Conservation (phyloP, 2,797 vertebrate genomes). For the Podarcis lilfordi region DNA sequence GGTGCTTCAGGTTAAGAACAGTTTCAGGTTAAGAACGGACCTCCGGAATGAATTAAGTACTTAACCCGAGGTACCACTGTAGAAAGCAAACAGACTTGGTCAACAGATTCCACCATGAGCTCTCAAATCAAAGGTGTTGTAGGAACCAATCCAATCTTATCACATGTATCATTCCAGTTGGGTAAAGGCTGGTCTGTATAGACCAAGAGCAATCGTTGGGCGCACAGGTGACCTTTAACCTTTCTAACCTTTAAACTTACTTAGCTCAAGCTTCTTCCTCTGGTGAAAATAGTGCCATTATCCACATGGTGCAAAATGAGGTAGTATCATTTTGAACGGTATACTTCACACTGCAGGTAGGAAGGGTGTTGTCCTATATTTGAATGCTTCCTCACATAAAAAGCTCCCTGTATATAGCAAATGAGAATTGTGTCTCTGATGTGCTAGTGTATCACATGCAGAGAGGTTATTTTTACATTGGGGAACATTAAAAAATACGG, state of each 20-base stretch:
- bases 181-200: background rate
- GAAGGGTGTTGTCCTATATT: background rate
- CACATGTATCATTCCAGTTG: background rate
- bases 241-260: background rate
- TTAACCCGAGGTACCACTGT: no score
- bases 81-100: no score
- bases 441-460: background rate
- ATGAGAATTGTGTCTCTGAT: background rate
- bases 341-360: background rate
- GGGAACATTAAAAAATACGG: background rate
- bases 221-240: background rate
- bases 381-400: background rate
- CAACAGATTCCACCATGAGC: background rate
- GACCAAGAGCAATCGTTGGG: background rate
- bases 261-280: background rate
- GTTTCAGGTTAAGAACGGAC: no score
- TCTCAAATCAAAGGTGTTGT: background rate
- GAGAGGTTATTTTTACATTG: background rate
- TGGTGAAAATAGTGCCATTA: background rate
- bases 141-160: background rate
- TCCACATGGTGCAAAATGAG: background rate
- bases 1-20: no score
- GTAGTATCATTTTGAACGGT: background rate
- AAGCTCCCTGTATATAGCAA: background rate
- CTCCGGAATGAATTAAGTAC: no score